These are phyloP conservation scores for Phymorhynchus buccinoides DNA, from an alignment of 1,140 invertebrate genomes.

Conservation along the genomic window DNA sequence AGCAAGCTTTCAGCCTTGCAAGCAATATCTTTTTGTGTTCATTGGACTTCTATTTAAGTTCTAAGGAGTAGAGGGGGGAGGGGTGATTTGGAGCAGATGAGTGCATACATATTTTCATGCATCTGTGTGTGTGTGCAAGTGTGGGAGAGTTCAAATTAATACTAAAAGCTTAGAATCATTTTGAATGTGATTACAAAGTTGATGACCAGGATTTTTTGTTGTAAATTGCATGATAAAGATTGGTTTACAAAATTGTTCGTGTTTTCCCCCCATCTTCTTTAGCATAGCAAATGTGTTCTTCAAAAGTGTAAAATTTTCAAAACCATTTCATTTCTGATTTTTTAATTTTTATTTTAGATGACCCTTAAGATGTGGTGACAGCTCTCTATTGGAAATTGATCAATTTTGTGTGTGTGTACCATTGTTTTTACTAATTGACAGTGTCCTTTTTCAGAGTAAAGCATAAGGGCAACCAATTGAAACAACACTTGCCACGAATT, in stretches of 20 bases:
- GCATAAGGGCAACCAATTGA: background rate
- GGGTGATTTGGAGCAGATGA: background rate
- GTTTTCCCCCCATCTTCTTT: no score
- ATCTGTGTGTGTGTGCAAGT: background rate
- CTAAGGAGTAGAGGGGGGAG: no score
- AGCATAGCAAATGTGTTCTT: no score
- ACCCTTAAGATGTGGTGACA: background rate
- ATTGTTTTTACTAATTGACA: background rate
- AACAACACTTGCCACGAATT: background rate
- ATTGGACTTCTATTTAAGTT: no score
- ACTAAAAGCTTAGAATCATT: background rate
- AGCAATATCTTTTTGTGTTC: no score
- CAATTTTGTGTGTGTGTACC: background rate
- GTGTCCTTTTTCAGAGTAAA: background rate
- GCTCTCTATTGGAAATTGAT: background rate
- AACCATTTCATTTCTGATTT: background rate
- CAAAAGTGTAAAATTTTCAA: background rate
- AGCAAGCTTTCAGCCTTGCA: no score
- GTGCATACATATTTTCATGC: background rate
- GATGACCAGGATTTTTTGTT: background rate
- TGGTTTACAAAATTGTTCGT: no score
- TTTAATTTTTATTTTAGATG: background rate
- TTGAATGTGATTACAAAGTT: background rate
- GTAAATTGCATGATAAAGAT: no score
- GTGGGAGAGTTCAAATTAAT: background rate